Evolutionary conservation across 2,888 invertebrate species (phyloP), one percentile per base, ranked within the genome.

Genomic region (Hanleya hanleyi): DNA sequence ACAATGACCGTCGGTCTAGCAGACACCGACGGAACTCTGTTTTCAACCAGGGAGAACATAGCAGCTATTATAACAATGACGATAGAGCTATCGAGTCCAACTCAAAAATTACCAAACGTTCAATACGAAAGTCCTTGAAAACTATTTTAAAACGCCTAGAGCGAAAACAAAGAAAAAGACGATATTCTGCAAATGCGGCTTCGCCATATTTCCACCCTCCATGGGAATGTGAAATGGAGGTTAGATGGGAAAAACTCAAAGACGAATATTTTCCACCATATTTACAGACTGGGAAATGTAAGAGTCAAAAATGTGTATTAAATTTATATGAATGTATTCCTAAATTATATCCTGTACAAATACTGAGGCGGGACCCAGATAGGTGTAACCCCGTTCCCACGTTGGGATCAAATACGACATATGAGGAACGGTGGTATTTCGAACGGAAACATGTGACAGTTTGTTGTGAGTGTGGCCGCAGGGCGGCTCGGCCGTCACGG

Each of bases 331-430:
- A 81, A 69, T 88, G 88, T 80, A 82, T 80, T 37, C 86, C 86
- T 18, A 81, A 83, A 61, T 82, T 81, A 67, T 88, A 87, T 77
- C 77, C 81, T 66, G 81, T 87, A 51, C 83, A 83, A 76, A 77
- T 88, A 65, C 76, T 88, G 69, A 79, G 82, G 75, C 62, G 86
- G 70, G 85, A 87, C 75, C 85, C 84, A 18, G 75, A 78, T 41
- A 81, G 79, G 33, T 88, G 88, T 74, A 83, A 86, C 47, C 88
- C 88, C 0, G 74, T 87, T 35, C 88, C 88, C 5, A 75, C 77
- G 50, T 71, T 81, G 50, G 83, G 86, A 22, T 71, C 75, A 37
- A 78, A 80, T 62, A 84, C 84, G 2, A 82, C 82, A 0, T 87
- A 84, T 67, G 86, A 87, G 72, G 87, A 88, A 74, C 73, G 78